Base-by-base conservation (phyloP, 2,888 invertebrate genomes). In the Tridacna crocea region DNA sequence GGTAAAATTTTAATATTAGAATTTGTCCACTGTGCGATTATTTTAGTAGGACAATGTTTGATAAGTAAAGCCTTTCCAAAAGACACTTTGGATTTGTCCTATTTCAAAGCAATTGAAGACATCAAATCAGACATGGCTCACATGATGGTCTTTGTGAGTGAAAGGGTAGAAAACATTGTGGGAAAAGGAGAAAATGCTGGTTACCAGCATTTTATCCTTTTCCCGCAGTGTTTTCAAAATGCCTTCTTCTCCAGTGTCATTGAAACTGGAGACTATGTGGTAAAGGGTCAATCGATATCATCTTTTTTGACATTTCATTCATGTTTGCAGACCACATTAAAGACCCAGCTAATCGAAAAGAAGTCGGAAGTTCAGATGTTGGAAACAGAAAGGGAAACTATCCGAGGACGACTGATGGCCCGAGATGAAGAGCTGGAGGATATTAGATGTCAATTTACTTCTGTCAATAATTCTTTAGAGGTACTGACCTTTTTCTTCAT, bases 381-480 rank as follows among this genome's bases (percentile, higher is more conserved):
- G 13, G 58, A 79, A 48, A 78, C 77, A 22, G 87, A 89, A 26
- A 47, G 75, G n/a, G 89, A 89, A 17, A 72, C 61, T n/a, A 61
- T 90, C 17, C 82, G 73, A 70, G 74, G 77, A 22, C 82, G 84
- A 27, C 80, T 92, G 36, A 19, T 73, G 0, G 72, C 75, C 12
- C 83, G 88, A 48, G 87, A 89, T 19, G 83, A 85, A 72, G 91
- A 91, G 75, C 72, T 91, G 0, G 91, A 91, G 60, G 90, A 90
- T 15, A 75, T 88, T 48, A 83, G 88, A 75, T 90, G 90, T 74
- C 89, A 91, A 73, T 86, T 87, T 60, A 88, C 88, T 4, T 83
- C 90, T n/a, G 90, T 91, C 73, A 88, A 81, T 79, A 91, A 91
- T 70, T 84, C 89, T 19, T 76, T 91, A 17, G 91, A 91, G 90